Evolutionary conservation across 1,140 invertebrate genomes (phyloP), one percentile per base, ranked within the genome.

Genomic region (Drosophila teissieri): DNA sequence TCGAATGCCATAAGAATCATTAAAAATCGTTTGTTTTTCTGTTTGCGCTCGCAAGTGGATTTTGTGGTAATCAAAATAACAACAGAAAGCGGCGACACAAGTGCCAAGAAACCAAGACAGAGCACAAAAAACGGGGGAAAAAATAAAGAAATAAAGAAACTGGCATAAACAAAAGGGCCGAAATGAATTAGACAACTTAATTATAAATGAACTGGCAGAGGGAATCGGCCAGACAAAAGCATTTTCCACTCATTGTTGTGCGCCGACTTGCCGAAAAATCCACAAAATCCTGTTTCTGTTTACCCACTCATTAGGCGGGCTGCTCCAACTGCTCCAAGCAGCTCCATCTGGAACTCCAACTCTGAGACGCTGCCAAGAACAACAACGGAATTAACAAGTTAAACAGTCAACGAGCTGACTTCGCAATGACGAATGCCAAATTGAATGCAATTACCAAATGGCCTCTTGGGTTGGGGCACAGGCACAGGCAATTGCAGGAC

Each of bases 111-210:
- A 61, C 10, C n/a, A n/a, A n/a, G 37, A 39, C 12, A 37, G 19
- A 19, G 46, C n/a, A 49, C 34, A 22, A 36, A 51, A 45, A 46
- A 60, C 8, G 31, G 31, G 19, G 19, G 1, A 19, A 19, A 19
- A 19, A 19, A 19, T 19, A 19, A 19, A 31, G 22, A 4, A 42
- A 22, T 48, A 64, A 64, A 56, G 27, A 63, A 70, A 48, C 69
- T 55, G 73, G 68, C 65, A 78, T 69, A 64, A 86, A 79, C 62
- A 86, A 76, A 79, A 1, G 19, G 81, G 83, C 65, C 73, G 54
- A 90, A 90, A 90, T 75, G 85, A 90, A 90, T 90, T 90, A 90
- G 83, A 90, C 88, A 90, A 90, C 88, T 90, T 84, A 90, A 90
- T 90, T 90, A 91, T 90, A 88, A 90, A 90, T 90, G 88, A 90